Evolutionary conservation across 2,888 invertebrate genomes (phyloP).

Genomic region (Limnephilus lunatus): DNA sequence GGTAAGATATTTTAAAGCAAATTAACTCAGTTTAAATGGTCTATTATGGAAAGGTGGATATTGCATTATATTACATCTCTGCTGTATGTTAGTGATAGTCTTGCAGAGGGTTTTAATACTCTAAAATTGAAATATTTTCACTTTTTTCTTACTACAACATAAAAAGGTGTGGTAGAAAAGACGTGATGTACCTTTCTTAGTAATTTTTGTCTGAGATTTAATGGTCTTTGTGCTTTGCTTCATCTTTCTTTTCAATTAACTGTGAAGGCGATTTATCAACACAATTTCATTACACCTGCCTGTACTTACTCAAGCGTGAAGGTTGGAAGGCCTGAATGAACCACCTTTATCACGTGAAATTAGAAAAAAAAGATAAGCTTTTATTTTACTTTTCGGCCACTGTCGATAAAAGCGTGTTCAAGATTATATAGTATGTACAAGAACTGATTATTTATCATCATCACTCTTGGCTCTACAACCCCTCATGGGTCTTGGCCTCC

Average conservation of each 20-base stretch:
- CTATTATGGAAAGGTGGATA: too few species aligned
- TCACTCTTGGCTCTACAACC: too few species aligned
- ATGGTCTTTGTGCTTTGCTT: background rate
- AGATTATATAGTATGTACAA: background rate
- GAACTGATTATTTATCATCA: too few species aligned
- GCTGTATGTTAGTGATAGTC: too few species aligned
- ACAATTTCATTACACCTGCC: background rate
- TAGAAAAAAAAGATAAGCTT: background rate
- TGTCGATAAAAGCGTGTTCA: background rate
- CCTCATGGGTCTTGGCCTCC: too few species aligned
- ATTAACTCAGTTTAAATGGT: too few species aligned
- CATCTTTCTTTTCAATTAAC: background rate
- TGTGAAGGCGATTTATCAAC: background rate
- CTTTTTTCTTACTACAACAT: too few species aligned
- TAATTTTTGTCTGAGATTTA: background rate
- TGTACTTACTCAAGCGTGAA: background rate
- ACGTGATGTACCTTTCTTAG: background rate
- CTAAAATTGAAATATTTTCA: too few species aligned
- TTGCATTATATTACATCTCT: too few species aligned
- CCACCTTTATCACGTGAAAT: background rate
- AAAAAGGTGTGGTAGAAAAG: background rate
- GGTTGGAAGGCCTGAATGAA: background rate
- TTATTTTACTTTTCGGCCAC: background rate
- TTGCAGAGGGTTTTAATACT: too few species aligned
- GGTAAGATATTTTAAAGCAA: too few species aligned